Base-by-base conservation (phyloP, 2,888 invertebrate genomes). In the Pachymerium ferrugineum region DNA sequence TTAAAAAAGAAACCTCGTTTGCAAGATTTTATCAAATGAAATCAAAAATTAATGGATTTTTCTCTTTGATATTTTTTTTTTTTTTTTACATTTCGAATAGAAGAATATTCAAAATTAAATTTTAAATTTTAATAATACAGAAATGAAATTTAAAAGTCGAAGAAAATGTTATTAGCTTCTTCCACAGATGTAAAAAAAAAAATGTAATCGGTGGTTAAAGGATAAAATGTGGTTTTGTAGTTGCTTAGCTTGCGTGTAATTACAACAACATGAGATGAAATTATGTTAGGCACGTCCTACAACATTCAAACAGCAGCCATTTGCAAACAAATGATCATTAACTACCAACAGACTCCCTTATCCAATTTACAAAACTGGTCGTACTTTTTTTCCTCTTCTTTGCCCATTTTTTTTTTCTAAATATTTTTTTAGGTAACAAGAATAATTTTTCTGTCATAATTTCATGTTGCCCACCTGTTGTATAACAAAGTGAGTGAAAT, bases 281-380 rank as follows among this genome's bases (percentile, higher is more conserved):
- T 62, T 62, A 62, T 62, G 62, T 62, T 62, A 62, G 62, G 62
- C 62, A 62, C 62, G 62, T 62, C 62, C 62, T 62, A 62, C 28
- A 62, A 62, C 62, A 62, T 62, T 62, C 62, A 62, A 62, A 62
- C 62, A 62, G 62, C 62, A 62, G 62, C 62, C 62, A 62, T 62
- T 62, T 62, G 62, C 62, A 62, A 62, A 62, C 62, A 62, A 62
- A 62, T 62, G 62, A 62, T 62, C 62, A 25, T 62, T 62, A 62
- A 62, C 62, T 62, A 62, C 62, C 62, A 62, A 62, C 62, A 62
- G 62, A 62, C 62, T 14, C 47, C 47, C 62, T 62, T 62, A 25
- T 62, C 62, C 62, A 62, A 62, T 62, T 62, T 62, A 62, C 62
- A 62, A 62, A 62, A 62, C 62, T 62, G 62, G 62, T 62, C 62